Evolutionary conservation across 2,797 vertebrate genomes (phyloP), one percentile per base, ranked within the genome.

Genomic region (Synaphobranchus kaupii): DNA sequence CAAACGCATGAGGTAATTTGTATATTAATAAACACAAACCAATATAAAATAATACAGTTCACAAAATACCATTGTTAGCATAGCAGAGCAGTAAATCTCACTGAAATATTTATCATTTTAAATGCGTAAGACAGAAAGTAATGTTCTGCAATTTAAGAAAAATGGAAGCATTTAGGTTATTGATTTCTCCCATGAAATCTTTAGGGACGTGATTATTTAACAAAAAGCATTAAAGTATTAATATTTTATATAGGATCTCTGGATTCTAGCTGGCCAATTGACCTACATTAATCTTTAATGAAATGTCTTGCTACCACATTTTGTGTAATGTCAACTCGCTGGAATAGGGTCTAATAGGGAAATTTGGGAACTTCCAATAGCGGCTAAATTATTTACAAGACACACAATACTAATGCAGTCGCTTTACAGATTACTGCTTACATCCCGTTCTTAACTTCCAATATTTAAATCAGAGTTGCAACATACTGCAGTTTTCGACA

Each of bases 151-250:
- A 92, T 92, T 90, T 89, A 90, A 92, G 86, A 86, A 73, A 89
- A 90, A 89, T 92, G 86, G 90, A 91, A 92, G 76, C 78, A 85
- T 48, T 58, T 25, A 85, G 54, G 34, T 88, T 89, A 92, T 93
- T 91, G 93, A 93, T 94, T 94, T 93, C 13, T 50, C 90, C 84
- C 88, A 66, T 66, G 85, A 92, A 94, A 92, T 88, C 94, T 92
- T 83, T 68, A 81, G 93, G 94, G 95, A 94, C 88, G 90, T 94
- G 92, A 95, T 96, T 94, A 94, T 94, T 94, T 93, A 93, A 93
- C 90, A 84, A 25, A 63, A 85, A 88, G 86, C 93, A 93, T 94
- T 94, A 91, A 88, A 88, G 89, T 89, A 95, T 96, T 93, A 95
- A 96, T 96, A 95, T 95, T 96, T 95, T 68, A 97, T 95, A 84